Conservation (phyloP, 2,113 vertebrate genomes). For the Taurulus bubalis region DNA sequence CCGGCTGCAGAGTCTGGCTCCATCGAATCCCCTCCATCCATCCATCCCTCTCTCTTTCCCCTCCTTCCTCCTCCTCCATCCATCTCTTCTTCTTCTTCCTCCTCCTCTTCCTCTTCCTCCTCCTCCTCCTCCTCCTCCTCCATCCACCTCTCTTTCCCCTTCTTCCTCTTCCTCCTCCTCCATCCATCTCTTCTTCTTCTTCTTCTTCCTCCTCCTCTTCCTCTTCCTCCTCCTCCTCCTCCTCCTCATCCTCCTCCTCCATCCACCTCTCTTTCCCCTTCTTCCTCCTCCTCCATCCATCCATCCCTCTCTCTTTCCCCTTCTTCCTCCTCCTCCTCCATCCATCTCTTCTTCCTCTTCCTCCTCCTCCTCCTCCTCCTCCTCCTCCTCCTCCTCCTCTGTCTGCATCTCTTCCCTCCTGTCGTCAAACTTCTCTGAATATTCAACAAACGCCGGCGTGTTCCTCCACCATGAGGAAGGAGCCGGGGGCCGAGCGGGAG, state of each 20-base stretch:
- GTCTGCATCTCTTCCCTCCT: not conserved
- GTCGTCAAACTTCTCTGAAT: slow-evolving; percentile 46
- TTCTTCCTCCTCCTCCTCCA: not conserved
- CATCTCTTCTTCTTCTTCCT: not conserved
- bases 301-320: not conserved
- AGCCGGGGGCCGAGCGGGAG: too few species aligned
- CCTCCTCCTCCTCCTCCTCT: not conserved
- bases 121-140: too few species aligned
- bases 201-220: too few species aligned
- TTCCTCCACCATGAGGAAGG: slow-evolving; percentile 53
- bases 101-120: too few species aligned
- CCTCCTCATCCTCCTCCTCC: too few species aligned
- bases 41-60: not conserved
- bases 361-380: not conserved
- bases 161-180: too few species aligned
- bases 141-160: not conserved
- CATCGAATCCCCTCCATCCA: slow-evolving; percentile 55
- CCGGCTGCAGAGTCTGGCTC: slow-evolving; percentile 69
- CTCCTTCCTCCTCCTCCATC: not conserved
- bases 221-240: too few species aligned
- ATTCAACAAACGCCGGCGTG: slow-evolving; percentile 45
- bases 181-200: too few species aligned
- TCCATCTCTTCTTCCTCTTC: not conserved
- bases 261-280: not conserved
- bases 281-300: not conserved